phyloP scores from a whole-genome alignment of 2,113 vertebrate genomes.

The Aegithalos caudatus region DNA sequence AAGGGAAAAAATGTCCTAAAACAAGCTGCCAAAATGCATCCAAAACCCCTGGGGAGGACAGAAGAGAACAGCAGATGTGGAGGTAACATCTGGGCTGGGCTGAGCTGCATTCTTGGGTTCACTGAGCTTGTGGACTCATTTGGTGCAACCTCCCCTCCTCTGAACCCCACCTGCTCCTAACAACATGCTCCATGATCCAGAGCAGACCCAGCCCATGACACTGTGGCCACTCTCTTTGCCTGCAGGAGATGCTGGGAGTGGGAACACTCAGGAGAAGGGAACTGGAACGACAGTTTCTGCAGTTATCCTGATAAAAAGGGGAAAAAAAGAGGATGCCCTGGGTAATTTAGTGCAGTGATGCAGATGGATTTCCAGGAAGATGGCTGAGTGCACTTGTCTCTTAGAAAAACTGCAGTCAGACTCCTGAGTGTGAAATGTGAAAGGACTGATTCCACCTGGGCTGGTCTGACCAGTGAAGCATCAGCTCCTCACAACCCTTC shows the following conservation, averaged over 20 bases:
- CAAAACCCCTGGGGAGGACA: neutral
- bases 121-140: rapidly evolving
- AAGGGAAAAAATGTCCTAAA: neutral
- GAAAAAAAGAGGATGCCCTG: neutral
- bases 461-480: neutral
- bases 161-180: neutral
- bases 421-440: neutral
- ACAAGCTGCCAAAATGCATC: neutral
- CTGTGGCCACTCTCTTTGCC: neutral
- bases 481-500: neutral
- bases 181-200: neutral
- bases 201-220: neutral
- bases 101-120: neutral
- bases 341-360: neutral
- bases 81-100: neutral
- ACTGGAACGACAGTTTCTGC: neutral
- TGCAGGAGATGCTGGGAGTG: neutral
- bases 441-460: neutral
- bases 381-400: neutral
- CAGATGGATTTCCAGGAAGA: neutral
- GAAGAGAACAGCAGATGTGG: neutral
- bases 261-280: neutral
- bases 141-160: neutral
- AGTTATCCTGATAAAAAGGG: neutral
- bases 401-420: neutral